Base-by-base conservation (phyloP, 2,888 invertebrate genomes). In the Hyposoter didymator region DNA sequence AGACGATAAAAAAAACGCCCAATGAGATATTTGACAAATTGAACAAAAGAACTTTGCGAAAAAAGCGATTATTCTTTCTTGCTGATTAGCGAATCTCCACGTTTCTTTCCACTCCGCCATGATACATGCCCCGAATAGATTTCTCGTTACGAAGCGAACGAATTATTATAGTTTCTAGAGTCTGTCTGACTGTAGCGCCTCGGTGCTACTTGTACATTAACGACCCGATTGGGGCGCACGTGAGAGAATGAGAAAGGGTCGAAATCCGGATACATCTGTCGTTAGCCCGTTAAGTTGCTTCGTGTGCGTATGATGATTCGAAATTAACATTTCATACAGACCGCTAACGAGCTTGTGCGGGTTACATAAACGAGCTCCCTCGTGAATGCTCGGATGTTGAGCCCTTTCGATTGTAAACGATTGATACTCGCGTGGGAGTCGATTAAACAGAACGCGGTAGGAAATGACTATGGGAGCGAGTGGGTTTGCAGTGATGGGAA, bases 161-260 rank as follows among this genome's bases (percentile, higher is more conserved):
- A 39, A 43, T 66, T 0, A 39, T 66, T 39, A n/a, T n/a, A 39
- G 67, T 22, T 62, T 74, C 32, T 39, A 22, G 1, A 35, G 45
- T 62, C 1, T 4, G 22, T 22, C 45, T n/a, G 39, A 0, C 45
- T n/a, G 39, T 12, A 12, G n/a, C 43, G 22, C 0, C 47, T 78
- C 62, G 22, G 35, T 35, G 39, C 79, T 14, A 72, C 64, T 79
- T 49, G 64, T 43, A 74, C 49, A 78, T 67, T 47, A 66, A 82
- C 79, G 69, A 64, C 55, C 47, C 52, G 19, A 47, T 62, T 35
- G 74, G n/a, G 22, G 12, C 2, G 59, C 28, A 39, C 19, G 47
- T 22, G 39, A 73, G 75, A 22, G 6, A 39, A 12, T 19, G 62
- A 22, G 55, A 47, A 59, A 47, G 39, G 55, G 8, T 43, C 17